phyloP scores from a whole-genome alignment of 2,797 vertebrate genomes.

The Epinephelus coioides region DNA sequence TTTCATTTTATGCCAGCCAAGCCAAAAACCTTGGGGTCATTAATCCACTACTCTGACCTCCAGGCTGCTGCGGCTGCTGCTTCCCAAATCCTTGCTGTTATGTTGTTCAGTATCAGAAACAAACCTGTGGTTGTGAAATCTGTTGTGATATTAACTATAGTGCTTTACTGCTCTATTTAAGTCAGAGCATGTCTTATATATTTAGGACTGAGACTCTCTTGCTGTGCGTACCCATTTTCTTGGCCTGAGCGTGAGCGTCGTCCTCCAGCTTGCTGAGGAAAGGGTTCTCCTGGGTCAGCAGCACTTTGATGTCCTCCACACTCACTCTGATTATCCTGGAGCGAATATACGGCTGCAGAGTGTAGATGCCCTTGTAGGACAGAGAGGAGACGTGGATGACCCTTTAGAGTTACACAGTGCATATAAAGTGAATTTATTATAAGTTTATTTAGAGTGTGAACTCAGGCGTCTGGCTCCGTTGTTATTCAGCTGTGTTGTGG shows the following conservation, averaged over 20 bases:
- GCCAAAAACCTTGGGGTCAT: conserved; percentile 9
- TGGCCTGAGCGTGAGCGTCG: conserved; percentile 91
- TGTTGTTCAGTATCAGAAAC: not conserved
- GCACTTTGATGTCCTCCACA: conserved; percentile 94
- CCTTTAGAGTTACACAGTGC: conserved; percentile 18
- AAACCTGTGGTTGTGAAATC: not conserved
- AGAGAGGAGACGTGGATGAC: not conserved
- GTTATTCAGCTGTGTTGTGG: conserved; percentile 8
- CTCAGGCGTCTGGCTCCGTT: conserved; percentile 24
- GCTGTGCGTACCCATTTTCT: conserved; percentile 89
- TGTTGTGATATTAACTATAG: not conserved
- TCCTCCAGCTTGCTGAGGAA: conserved; percentile 94
- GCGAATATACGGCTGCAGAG: conserved; percentile 94
- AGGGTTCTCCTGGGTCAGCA: conserved; percentile 98
- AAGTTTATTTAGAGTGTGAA: conserved; percentile 31
- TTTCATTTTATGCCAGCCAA: conserved; percentile 24
- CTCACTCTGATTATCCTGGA: conserved; percentile 92
- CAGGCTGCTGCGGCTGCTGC: not conserved
- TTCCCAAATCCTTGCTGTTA: not conserved
- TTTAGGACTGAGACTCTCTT: not conserved
- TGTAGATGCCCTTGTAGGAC: conserved; percentile 93
- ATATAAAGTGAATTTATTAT: conserved; percentile 26
- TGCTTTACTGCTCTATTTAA: too few relatives aligned
- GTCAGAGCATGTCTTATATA: not conserved
- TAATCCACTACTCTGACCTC: conserved; percentile 15